Percentiles rank a stretch among this genome's conserved stretches.
phyloP scores from a whole-genome alignment of 2,888 invertebrate genomes.

The Dynastes grantii region DNA sequence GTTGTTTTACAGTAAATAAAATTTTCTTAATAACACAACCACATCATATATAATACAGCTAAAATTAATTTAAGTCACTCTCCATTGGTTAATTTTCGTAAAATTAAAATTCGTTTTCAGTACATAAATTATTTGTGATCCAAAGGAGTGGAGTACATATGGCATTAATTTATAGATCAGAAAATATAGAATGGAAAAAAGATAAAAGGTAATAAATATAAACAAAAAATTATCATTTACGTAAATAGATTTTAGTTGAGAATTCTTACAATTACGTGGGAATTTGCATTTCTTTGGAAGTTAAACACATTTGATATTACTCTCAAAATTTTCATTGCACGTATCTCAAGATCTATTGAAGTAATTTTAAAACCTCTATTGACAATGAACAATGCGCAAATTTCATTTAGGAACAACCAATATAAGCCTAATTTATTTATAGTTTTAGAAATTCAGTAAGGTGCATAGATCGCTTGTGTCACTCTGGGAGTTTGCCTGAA shows the following conservation, averaged over 20 bases:
- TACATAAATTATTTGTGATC: conserved; percentile 4
- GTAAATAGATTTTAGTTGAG: neutral
- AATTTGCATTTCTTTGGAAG: neutral
- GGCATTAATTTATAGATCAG: conserved; percentile 27
- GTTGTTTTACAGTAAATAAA: conserved; percentile 26
- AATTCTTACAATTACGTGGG: too few species aligned
- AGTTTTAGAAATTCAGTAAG: conserved; percentile 20
- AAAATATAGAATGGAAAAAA: neutral
- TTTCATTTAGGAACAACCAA: conserved; percentile 40
- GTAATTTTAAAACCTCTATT: neutral
- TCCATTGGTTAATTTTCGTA: neutral
- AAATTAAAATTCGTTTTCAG: neutral
- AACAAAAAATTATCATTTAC: neutral
- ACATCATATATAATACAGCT: conserved; percentile 18
- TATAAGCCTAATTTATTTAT: conserved; percentile 18
- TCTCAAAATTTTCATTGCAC: too few species aligned
- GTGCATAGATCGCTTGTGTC: conserved; percentile 55
- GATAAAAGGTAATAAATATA: conserved; percentile 5
- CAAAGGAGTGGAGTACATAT: conserved; percentile 9
- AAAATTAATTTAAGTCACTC: conserved; percentile 36
- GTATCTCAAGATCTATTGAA: too few species aligned
- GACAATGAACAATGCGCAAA: conserved; percentile 17
- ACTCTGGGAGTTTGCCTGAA: conserved; percentile 61
- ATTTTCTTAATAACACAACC: conserved; percentile 50
- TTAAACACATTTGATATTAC: too few species aligned